phyloP scores from a whole-genome alignment of 2,113 vertebrate genomes.

The Erythrocercus mccallii region DNA sequence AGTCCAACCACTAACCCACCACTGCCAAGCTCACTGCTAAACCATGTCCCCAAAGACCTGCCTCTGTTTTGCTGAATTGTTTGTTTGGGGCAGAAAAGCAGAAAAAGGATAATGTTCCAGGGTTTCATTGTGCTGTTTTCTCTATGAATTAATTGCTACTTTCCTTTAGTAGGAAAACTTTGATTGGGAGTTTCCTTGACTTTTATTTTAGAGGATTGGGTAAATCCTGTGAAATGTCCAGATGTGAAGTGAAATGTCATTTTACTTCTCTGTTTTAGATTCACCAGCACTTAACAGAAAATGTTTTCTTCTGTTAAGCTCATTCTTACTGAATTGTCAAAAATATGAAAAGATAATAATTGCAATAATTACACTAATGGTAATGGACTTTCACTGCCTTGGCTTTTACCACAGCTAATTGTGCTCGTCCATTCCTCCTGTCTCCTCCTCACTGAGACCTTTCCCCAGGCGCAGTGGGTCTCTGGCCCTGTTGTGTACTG shows the following conservation, averaged over 20 bases:
- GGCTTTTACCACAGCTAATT: not conserved
- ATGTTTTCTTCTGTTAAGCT: not conserved
- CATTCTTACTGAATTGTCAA: not conserved
- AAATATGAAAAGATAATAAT: not conserved
- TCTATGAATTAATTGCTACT: not conserved
- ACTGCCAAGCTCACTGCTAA: not conserved
- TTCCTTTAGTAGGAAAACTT: not conserved
- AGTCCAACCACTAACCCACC: not conserved
- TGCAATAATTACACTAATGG: not conserved
- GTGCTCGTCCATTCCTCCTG: not conserved
- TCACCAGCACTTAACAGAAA: not conserved
- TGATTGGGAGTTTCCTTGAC: not conserved
- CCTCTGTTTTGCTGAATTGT: not conserved
- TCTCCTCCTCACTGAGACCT: not conserved
- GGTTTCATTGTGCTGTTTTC: not conserved
- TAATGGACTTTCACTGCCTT: not conserved
- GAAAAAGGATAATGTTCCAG: not conserved
- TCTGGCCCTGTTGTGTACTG: too few species aligned
- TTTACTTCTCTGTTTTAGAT: not conserved
- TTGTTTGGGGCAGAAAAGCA: not conserved
- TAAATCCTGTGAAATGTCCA: not conserved
- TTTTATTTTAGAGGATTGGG: not conserved
- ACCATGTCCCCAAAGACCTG: not conserved
- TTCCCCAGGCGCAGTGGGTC: not conserved
- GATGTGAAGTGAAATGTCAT: not conserved